Evolutionary conservation across 2,113 vertebrate genomes (phyloP).

Genomic region (Oxygymnocypris stewartii): DNA sequence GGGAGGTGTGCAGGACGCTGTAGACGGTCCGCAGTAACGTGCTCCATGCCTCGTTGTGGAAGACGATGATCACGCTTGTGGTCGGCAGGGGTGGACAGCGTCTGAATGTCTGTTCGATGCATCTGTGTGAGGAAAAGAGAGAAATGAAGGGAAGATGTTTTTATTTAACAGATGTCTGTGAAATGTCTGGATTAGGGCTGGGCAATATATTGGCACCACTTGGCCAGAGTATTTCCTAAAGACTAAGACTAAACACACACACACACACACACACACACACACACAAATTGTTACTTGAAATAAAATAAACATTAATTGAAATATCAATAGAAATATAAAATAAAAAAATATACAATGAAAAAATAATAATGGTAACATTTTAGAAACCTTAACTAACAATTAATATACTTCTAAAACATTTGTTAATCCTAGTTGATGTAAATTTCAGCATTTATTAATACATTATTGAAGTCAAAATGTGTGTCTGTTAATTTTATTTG

Average conservation of each 20-base stretch:
- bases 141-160: not conserved
- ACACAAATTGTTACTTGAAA: no score
- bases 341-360: no score
- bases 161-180: not conserved
- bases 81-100: conserved; percentile 89
- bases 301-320: not conserved
- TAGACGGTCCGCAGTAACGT: conserved; percentile 94
- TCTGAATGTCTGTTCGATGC: conserved; percentile 95
- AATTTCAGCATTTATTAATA: no score
- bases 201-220: not conserved
- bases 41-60: conserved; percentile 98
- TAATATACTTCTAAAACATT: no score
- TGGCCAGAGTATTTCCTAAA: not conserved
- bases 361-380: no score
- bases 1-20: conserved; percentile 95
- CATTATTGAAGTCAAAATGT: no score
- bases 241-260: not conserved
- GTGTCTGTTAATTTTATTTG: no score
- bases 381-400: no score
- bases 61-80: conserved; percentile 97
- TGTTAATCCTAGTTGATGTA: no score
- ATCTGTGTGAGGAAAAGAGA: conserved; percentile 74
- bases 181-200: not conserved
- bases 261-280: no score
- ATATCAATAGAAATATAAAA: no score